Base-by-base conservation (phyloP, 2,888 invertebrate genomes). In the Napeogenes sylphis region DNA sequence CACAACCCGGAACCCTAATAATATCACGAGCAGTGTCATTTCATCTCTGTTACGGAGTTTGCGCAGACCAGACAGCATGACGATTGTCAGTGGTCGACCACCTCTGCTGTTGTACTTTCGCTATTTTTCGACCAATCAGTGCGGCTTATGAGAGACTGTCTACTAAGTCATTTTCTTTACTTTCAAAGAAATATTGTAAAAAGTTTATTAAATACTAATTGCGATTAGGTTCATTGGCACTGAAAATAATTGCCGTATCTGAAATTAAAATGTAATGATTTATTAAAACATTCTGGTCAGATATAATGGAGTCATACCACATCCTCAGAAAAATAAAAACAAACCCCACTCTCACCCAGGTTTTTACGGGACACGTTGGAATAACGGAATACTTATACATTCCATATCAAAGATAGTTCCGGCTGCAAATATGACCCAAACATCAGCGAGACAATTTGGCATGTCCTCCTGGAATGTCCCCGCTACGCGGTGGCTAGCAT, bases 61-160 rank as follows among this genome's bases (percentile, higher is more conserved):
- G 63, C 59, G 55, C 60, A 47, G 45, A 46, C 56, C 56, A 47
- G 56, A 12, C 30, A 32, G 61, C 66, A 63, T 66, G 63, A 63
- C 66, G 61, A 21, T 35, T 58, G 58, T 63, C 56, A 57, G 47
- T 61, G 56, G 56, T 63, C 61, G 51, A 33, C 33, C 58, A 63
- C 59, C 64, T 56, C 59, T 65, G n/a, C 66, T 68, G 61, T 69
- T 65, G 63, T 66, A 58, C 58, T 57, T 55, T 61, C 65, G 53
- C 59, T 56, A 53, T n/a, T 33, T 53, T 55, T 30, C 58, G 61
- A 51, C 65, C 59, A 63, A 63, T 65, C 59, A 61, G 51, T 53
- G 64, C 60, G 30, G 38, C 47, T 56, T 51, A 61, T 56, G 35
- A 65, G 58, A 59, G 54, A n/a, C 55, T 45, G 13, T 47, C 59